Base-by-base conservation (phyloP, 2,113 vertebrate genomes). In the Poeciliopsis occidentalis region DNA sequence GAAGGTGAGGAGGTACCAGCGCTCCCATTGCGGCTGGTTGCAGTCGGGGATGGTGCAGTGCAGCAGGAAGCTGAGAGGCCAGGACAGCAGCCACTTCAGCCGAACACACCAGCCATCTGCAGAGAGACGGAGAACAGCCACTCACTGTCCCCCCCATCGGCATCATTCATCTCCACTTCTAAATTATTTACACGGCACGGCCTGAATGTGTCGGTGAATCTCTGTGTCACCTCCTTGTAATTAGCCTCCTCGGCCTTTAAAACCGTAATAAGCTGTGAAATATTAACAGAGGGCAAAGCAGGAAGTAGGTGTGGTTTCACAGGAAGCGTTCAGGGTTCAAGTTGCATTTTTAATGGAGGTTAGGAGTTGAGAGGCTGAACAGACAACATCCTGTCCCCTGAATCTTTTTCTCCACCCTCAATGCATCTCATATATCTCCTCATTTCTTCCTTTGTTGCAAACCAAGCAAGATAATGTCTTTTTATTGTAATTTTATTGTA, bases 1-100 rank as follows among this genome's bases (percentile, higher is more conserved):
- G 79, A 95, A 95, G 71, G 94, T 95, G 78, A 93, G 79, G 83
- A 95, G 93, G 87, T 94, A 95, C 92, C 94, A 95, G 87, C 82
- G 91, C 81, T 94, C 89, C 95, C 95, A 95, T 51, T 67, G 92
- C 0, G 93, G 92, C 69, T 82, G 84, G 78, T 19, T 88, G 37
- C 94, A 95, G 92, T 95, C 85, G 2, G 95, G 95, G 68, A 95
- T 76, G 67, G 91, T 93, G 92, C 71, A 94, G 89, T 93, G 82
- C 0, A 95, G 94, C 84, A 95, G 79, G 26, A 91, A 0, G 30
- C 84, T 88, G 32, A 95, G 26, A 0, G 94, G 95, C 95, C 95
- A 95, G 1, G 94, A 93, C 19, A 95, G 62, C 57, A 95, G 73
- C 95, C 95, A 95, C 77, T 90, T 93, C 64, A 89, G 44, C 39